Evolutionary conservation across 2,888 invertebrate species (phyloP).

Genomic region (Meganola albula): DNA sequence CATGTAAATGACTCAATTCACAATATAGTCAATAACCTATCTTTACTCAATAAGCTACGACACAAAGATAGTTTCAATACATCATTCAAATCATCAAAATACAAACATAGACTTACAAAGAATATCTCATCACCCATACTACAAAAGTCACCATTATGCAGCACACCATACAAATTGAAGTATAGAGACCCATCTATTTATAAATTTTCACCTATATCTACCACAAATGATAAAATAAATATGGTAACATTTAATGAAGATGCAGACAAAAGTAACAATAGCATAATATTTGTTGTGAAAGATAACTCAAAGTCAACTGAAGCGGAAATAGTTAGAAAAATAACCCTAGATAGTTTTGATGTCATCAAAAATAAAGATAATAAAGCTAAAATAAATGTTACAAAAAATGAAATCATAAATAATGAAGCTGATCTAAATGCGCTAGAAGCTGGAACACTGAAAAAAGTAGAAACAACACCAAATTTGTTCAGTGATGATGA

Average conservation of each 20-base stretch:
- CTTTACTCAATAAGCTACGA: conserved; percentile 39
- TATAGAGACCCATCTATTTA: conserved; percentile 60
- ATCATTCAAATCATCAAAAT: conserved; percentile 26
- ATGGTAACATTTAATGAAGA: conserved; percentile 30
- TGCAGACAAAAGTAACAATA: conserved; percentile 27
- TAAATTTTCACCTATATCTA: conserved; percentile 57
- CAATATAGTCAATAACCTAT: conserved; percentile 48
- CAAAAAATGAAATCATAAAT: background rate
- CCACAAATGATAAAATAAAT: conserved; percentile 30
- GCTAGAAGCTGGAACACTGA: conserved; percentile 1
- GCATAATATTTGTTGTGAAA: conserved; percentile 25
- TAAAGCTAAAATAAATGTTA: background rate
- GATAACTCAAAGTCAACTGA: conserved; percentile 10
- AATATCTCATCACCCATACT: conserved; percentile 35
- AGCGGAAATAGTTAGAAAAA: no score
- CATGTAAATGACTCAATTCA: conserved; percentile 52
- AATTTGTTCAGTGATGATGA: background rate
- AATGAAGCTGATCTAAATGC: background rate
- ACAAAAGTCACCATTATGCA: conserved; percentile 52
- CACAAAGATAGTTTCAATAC: conserved; percentile 24
- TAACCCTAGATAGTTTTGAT: no score
- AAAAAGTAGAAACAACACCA: background rate
- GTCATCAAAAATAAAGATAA: no score
- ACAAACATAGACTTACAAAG: conserved; percentile 34
- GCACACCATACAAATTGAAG: conserved; percentile 62